Percentiles rank a stretch among this genome's conserved stretches.
These are phyloP conservation scores for Hucho hucho DNA, from an alignment of 2,113 vertebrate species.

Conservation along the genomic window DNA sequence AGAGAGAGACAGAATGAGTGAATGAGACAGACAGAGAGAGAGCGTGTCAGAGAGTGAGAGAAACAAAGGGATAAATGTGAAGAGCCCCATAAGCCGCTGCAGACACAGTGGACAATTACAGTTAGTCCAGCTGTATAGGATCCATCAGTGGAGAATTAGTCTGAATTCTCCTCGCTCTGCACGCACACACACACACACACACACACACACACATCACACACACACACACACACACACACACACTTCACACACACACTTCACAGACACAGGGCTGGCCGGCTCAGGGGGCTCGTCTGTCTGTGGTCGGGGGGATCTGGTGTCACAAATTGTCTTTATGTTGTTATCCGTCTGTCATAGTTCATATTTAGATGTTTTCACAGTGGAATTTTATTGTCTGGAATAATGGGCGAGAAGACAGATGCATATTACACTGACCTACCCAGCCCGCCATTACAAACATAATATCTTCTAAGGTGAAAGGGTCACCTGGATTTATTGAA, in stretches of 20 bases:
- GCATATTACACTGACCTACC: constrained; percentile 30
- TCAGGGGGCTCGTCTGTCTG: background rate
- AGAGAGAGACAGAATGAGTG: background rate
- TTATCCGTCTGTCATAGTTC: constrained; percentile 60
- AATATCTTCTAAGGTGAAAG: constrained; percentile 42
- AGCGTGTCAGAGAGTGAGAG: background rate
- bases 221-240: too few relatives aligned
- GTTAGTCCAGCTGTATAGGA: constrained; percentile 44
- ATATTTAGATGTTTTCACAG: constrained; percentile 65
- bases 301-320: constrained; percentile 52
- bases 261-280: constrained; percentile 9
- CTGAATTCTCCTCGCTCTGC: constrained; percentile 33
- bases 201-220: too few relatives aligned
- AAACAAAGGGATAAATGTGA: constrained; percentile 38
- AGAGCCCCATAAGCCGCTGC: constrained; percentile 41
- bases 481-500: constrained; percentile 46
- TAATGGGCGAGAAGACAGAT: constrained; percentile 49
- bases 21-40: background rate
- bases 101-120: constrained; percentile 48
- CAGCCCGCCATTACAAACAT: constrained; percentile 42
- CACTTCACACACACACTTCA: background rate
- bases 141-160: constrained; percentile 52
- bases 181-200: too few relatives aligned
- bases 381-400: constrained; percentile 51
- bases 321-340: constrained; percentile 45